Base-by-base conservation (phyloP, 1,140 invertebrate species). In the Diachasma alloeum region DNA sequence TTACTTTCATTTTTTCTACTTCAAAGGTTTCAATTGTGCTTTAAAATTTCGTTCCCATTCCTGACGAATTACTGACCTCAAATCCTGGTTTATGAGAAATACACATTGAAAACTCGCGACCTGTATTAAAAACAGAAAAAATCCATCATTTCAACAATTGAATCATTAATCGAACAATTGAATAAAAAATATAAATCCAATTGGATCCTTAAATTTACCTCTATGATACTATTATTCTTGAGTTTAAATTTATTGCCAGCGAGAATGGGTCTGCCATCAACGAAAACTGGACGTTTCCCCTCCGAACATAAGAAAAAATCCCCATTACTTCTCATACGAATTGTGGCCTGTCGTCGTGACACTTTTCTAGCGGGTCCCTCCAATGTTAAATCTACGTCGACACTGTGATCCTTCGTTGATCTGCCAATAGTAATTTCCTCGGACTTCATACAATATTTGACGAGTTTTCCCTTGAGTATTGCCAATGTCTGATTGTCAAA, bases 281-380 rank as follows among this genome's bases (percentile, higher is more conserved):
- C 95, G 87, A 96, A 98, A 79, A 99, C 95, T 0, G 97, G 94
- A 78, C 97, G 88, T 85, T 98, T 98, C n/a, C 97, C 98, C 87
- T 98, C 96, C 75, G 98, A 99, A 4, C 94, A 94, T 73, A 99
- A 91, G 82, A 96, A 96, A 87, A 99, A 99, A 84, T 99, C 97
- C 0, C 97, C 97, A 82, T 95, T 97, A 86, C 96, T 96, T 75
- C 95, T 90, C 66, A 99, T 90, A 70, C 97, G 94, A 76, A 98
- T 97, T 1, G 96, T 95, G 11, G 94, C 97, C 89, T 98, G 96
- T 75, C 94, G 91, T 46, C 96, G 90, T 0, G 96, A 97, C 26
- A 97, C 93, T 90, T 97, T 97, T 81, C 93, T 93, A 0, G 95
- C 93, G 31, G 96, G 93, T 0, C 97, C 98, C 90, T 99, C 98